Evolutionary conservation across 35 echinoderm and acorn worm genomes (phyloP), one percentile per base, ranked within the genome.

Genomic region (Anneissia japonica): DNA sequence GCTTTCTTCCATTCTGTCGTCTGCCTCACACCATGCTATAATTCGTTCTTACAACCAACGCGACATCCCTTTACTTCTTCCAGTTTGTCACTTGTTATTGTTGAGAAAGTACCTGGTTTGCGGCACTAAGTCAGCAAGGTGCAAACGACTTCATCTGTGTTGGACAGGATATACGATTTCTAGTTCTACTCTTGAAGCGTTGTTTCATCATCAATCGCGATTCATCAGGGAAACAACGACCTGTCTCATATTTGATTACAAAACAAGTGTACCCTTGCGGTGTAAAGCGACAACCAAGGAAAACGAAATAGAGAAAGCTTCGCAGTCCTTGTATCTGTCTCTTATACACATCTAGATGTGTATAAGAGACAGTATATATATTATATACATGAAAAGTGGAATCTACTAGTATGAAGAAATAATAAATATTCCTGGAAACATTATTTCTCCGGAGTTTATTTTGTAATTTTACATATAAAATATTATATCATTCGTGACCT

Each of bases 191-290:
- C 51, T 64, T 64, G 51, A 64, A 64, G 51, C 1, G 10, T 64
- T 64, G 51, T 64, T 64, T 64, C 19, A 64, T 64, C 51, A 64
- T 64, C 19, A 64, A 64, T 64, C 51, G 51, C 51, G 19, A 64
- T 19, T 64, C 51, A 64, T 64, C 51, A 12, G 51, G 51, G 51
- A 64, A 19, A 64, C 51, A 6, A 64, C 51, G 51, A 64, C 51
- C 51, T 64, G 51, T 64, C 51, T 64, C 51, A 64, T 64, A 64
- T 64, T 64, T 64, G 51, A 64, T 64, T 64, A 64, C 51, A 64
- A 64, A 64, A 64, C 51, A 64, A 64, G 51, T 64, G 51, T n/a
- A 23, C 19, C 51, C 51, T 64, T 64, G 51, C 51, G 51, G 51
- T 64, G 14, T 9, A 19, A 23, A 19, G 21, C 7, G 21, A 64